These are phyloP conservation scores for Tribolium freemani DNA, from an alignment of 2,888 invertebrate species.

Conservation along the genomic window DNA sequence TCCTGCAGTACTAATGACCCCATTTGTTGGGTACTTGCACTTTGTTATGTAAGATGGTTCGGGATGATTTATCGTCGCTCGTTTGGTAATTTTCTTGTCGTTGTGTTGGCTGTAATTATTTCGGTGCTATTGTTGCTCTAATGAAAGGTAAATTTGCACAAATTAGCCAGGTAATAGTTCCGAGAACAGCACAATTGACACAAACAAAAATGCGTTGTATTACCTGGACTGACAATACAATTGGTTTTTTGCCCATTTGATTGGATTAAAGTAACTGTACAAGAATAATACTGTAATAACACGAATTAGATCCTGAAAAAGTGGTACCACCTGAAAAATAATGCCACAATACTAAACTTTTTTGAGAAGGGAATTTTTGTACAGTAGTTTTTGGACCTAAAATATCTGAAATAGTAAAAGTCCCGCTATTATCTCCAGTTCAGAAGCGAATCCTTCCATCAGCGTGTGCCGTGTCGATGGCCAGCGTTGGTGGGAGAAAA, in stretches of 20 bases:
- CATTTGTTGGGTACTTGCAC: conserved; percentile 10
- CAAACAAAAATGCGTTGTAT: too few species aligned
- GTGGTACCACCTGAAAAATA: too few species aligned
- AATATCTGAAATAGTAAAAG: conserved; percentile 25
- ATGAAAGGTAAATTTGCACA: conserved; percentile 12
- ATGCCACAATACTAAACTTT: too few species aligned
- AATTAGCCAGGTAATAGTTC: background rate
- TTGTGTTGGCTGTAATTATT: conserved; percentile 19
- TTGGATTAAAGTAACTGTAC: too few species aligned
- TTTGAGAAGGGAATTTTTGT: too few species aligned
- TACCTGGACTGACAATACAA: too few species aligned
- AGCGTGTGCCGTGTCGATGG: conserved; percentile 48
- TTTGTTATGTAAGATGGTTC: conserved; percentile 3
- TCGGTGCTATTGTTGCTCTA: background rate
- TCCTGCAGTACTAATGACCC: conserved; percentile 21
- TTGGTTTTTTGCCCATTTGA: too few species aligned
- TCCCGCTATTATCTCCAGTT: conserved; percentile 26
- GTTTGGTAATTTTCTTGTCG: conserved; percentile 23
- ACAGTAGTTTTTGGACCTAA: too few species aligned
- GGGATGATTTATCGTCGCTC: background rate
- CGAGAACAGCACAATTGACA: background rate
- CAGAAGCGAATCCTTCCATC: background rate
- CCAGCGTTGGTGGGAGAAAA: conserved; percentile 38
- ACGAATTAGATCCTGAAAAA: too few species aligned
- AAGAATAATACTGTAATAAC: too few species aligned